phyloP scores from a whole-genome alignment of 2,113 vertebrate genomes.

The Camelus dromedarius region DNA sequence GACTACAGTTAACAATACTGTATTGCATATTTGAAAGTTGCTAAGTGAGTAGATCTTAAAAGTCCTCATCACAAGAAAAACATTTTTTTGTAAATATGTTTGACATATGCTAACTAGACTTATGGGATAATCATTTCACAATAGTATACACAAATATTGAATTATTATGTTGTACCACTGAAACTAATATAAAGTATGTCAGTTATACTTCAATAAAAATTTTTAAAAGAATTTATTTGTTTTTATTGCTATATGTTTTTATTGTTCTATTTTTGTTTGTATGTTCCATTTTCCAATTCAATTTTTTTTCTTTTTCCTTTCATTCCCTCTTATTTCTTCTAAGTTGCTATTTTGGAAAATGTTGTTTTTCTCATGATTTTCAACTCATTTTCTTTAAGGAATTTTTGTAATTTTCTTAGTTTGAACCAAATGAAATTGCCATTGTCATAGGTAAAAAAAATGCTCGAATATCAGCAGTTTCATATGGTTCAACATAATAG shows the following conservation, averaged over 20 bases:
- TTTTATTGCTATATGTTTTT: neutral
- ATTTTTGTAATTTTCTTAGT: slow-evolving; percentile 36
- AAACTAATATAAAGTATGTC: neutral
- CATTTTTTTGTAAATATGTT: neutral
- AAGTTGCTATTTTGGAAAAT: neutral
- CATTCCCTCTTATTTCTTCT: slow-evolving; percentile 1
- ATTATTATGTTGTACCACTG: neutral
- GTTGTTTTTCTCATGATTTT: neutral
- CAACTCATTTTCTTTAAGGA: neutral
- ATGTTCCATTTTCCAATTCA: neutral
- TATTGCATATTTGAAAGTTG: neutral
- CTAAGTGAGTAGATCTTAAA: neutral
- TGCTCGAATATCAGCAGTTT: neutral
- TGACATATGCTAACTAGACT: neutral
- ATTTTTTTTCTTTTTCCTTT: neutral
- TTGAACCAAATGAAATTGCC: neutral
- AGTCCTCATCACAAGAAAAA: neutral
- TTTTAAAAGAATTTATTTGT: neutral
- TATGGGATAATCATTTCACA: neutral
- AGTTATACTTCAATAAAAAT: neutral
- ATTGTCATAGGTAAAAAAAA: neutral
- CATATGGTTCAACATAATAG: neutral
- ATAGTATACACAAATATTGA: neutral
- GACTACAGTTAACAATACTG: neutral
- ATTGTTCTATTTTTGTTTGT: neutral